These are phyloP conservation scores for Sitobion miscanthi DNA, from an alignment of 1,140 invertebrate genomes.

Conservation along the genomic window DNA sequence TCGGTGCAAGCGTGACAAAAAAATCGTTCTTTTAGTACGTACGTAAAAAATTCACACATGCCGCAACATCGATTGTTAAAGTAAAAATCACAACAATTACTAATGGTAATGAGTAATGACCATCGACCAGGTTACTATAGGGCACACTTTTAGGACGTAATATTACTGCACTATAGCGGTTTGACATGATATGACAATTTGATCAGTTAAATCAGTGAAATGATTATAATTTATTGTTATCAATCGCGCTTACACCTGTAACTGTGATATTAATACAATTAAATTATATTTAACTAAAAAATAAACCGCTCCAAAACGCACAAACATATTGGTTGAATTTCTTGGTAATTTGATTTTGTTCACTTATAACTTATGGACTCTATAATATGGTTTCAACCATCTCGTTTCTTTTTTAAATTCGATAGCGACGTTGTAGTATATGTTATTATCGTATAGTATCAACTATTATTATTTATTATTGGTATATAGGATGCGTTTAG, in stretches of 20 bases:
- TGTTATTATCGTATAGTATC: background rate
- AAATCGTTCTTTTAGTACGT: background rate
- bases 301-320: background rate
- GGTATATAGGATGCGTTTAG: background rate
- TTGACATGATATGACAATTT: background rate
- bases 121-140: background rate
- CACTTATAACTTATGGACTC: too few species aligned
- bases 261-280: background rate
- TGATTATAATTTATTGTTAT: background rate
- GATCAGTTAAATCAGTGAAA: background rate
- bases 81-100: background rate
- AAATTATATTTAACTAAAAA: background rate
- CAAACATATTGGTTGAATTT: background rate
- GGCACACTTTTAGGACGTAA: too few species aligned
- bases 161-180: background rate
- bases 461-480: background rate
- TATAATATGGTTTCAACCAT: background rate
- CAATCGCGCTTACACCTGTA: background rate
- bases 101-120: background rate
- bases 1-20: too few species aligned
- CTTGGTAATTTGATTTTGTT: background rate
- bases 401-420: background rate
- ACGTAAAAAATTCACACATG: background rate
- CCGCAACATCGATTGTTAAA: background rate
- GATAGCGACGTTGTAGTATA: background rate